Conservation (phyloP, 2,888 invertebrate species). For the Erebia ligea region DNA sequence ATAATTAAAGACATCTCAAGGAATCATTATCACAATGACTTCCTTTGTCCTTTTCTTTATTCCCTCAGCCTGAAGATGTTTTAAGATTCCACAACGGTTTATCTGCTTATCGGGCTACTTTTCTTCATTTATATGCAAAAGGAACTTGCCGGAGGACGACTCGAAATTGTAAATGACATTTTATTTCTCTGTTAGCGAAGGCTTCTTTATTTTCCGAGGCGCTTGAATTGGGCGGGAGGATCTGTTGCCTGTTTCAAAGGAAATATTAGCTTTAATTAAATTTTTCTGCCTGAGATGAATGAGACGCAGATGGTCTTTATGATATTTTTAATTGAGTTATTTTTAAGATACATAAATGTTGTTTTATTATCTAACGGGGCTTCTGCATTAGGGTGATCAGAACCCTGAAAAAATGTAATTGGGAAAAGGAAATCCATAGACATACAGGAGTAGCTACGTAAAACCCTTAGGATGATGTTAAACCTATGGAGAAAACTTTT, state of each 20-base stretch:
- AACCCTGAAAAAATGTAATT: too few species aligned
- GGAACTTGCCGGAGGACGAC: constrained; percentile 23
- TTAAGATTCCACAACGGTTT: constrained; percentile 30
- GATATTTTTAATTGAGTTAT: background rate
- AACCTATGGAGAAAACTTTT: too few species aligned
- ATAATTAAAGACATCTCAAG: constrained; percentile 26
- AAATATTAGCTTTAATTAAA: constrained; percentile 20
- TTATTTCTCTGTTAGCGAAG: constrained; percentile 30
- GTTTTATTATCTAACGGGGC: background rate
- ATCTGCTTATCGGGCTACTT: constrained; percentile 35
- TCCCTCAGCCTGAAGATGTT: constrained; percentile 19
- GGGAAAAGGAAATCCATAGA: too few species aligned
- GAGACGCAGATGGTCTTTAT: constrained; percentile 7
- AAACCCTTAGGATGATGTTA: too few species aligned
- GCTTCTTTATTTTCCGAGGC: constrained; percentile 19
- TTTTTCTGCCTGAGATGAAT: constrained; percentile 17
- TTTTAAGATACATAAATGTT: background rate
- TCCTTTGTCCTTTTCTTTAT: constrained; percentile 25
- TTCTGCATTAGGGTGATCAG: too few species aligned
- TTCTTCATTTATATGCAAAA: constrained; percentile 38
- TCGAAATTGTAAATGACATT: constrained; percentile 33
- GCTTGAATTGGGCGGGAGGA: constrained; percentile 9
- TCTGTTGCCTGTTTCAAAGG: constrained; percentile 10
- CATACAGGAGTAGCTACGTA: too few species aligned
- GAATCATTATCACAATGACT: constrained; percentile 20